Percentiles rank a stretch among this genome's conserved stretches.
phyloP scores from a whole-genome alignment of 1,140 invertebrate genomes.

The Delia radicum region DNA sequence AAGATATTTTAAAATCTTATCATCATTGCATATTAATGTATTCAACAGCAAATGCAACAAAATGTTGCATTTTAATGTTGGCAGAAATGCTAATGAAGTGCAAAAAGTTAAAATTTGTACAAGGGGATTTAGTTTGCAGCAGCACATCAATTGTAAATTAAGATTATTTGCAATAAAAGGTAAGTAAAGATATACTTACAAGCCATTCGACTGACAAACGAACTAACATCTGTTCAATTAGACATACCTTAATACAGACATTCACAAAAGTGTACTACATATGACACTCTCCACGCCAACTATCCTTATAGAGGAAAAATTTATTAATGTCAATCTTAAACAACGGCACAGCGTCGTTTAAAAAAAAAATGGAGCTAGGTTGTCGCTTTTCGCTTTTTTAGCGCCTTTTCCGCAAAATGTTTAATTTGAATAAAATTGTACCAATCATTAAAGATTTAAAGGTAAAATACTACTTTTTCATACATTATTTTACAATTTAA shows the following conservation, averaged over 20 bases:
- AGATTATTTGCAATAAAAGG: background rate
- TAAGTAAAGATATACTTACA: background rate
- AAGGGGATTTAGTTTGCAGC: background rate
- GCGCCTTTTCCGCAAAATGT: too few relatives aligned
- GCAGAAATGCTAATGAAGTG: background rate
- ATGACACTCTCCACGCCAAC: background rate
- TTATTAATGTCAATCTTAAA: too few relatives aligned
- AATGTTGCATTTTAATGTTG: background rate
- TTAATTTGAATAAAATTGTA: too few relatives aligned
- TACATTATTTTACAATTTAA: too few relatives aligned
- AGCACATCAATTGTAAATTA: background rate
- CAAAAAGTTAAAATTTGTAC: background rate
- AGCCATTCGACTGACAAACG: background rate
- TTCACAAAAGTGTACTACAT: background rate
- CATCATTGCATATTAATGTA: conserved; percentile 7
- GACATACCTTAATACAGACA: background rate
- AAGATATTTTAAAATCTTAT: conserved; percentile 13
- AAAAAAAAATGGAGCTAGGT: too few relatives aligned
- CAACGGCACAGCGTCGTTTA: too few relatives aligned
- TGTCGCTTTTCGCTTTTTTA: too few relatives aligned
- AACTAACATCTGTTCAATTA: background rate
- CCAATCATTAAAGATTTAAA: too few relatives aligned
- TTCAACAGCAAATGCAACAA: background rate
- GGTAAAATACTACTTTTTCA: too few relatives aligned
- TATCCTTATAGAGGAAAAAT: too few relatives aligned